Evolutionary conservation across 2,113 vertebrate genomes (phyloP).

Genomic region (Zeus faber): DNA sequence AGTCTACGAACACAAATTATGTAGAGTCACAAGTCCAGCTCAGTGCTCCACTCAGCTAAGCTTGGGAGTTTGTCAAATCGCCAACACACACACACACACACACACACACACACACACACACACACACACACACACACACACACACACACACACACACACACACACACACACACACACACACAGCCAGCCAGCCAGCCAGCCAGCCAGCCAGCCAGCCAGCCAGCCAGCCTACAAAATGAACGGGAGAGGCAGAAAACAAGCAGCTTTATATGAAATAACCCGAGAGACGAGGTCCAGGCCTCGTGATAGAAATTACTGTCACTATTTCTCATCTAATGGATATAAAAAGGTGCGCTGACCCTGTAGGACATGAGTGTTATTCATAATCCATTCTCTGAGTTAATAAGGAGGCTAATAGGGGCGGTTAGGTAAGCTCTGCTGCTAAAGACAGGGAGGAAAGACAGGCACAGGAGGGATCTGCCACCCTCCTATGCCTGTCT

Average conservation of each 20-base stretch:
- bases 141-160: not conserved
- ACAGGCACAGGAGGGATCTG: not conserved
- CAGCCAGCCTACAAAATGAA: slow-evolving; percentile 40
- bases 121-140: not conserved
- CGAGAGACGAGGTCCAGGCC: slow-evolving; percentile 30
- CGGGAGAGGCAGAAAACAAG: slow-evolving; percentile 42
- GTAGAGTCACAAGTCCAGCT: not conserved
- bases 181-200: too few relatives aligned
- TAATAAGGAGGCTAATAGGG: slow-evolving; percentile 8
- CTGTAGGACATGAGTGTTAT: slow-evolving; percentile 26
- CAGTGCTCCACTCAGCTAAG: slow-evolving; percentile 16
- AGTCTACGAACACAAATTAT: not conserved
- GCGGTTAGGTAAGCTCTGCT: not conserved
- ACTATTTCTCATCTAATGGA: slow-evolving; percentile 26
- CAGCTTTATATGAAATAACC: slow-evolving; percentile 32
- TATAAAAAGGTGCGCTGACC: slow-evolving; percentile 41
- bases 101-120: not conserved
- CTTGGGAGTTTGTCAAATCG: slow-evolving; percentile 30
- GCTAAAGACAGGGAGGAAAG: not conserved
- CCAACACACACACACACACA: not conserved
- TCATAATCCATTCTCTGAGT: slow-evolving; percentile 8
- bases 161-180: not conserved
- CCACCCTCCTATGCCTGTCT: too few relatives aligned
- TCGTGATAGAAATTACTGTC: slow-evolving; percentile 54
- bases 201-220: too few relatives aligned